phyloP scores from a whole-genome alignment of 2,888 invertebrate genomes.

The Chirona hameri region DNA sequence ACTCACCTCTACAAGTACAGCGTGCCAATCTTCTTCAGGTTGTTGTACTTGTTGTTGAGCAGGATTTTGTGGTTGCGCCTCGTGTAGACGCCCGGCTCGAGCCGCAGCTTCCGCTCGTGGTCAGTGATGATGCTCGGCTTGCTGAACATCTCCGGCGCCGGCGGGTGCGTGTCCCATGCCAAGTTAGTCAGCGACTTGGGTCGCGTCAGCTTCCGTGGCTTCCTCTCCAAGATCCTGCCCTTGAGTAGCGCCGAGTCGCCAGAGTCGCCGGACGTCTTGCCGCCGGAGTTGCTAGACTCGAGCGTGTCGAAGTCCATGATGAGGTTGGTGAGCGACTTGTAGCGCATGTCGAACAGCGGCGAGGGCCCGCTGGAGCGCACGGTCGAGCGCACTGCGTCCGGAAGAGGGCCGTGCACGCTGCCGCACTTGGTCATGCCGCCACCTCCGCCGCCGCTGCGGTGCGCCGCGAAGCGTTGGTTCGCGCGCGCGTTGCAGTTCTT shows the following conservation, averaged over 20 bases:
- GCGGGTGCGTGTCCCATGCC: conserved; percentile 52
- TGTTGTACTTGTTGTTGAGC: conserved; percentile 52
- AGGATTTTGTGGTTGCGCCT: conserved; percentile 52
- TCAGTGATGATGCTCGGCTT: conserved; percentile 37
- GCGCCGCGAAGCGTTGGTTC: conserved; percentile 62
- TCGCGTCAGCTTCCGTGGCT: conserved; percentile 70
- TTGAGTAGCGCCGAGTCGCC: conserved; percentile 53
- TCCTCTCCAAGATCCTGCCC: conserved; percentile 67
- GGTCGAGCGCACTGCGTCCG: conserved; percentile 37
- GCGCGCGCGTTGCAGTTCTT: conserved; percentile 64
- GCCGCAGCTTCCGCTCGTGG: conserved; percentile 36
- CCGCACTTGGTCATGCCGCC: conserved; percentile 51
- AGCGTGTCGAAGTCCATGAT: conserved; percentile 71
- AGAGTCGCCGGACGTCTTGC: conserved; percentile 79
- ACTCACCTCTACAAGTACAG: conserved; percentile 51
- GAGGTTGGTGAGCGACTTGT: conserved; percentile 49
- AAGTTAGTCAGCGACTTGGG: conserved; percentile 82
- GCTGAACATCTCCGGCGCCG: conserved; percentile 43
- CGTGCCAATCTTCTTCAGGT: conserved; percentile 58
- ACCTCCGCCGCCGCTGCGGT: conserved; percentile 64
- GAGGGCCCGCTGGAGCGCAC: conserved; percentile 53
- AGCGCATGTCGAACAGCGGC: conserved; percentile 70
- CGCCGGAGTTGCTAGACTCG: conserved; percentile 84
- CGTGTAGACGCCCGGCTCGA: conserved; percentile 53
- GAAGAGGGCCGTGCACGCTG: background rate